Evolutionary conservation across 1,140 invertebrate species (phyloP), one percentile per base, ranked within the genome.

Genomic region (Lordiphosa stackelbergi): DNA sequence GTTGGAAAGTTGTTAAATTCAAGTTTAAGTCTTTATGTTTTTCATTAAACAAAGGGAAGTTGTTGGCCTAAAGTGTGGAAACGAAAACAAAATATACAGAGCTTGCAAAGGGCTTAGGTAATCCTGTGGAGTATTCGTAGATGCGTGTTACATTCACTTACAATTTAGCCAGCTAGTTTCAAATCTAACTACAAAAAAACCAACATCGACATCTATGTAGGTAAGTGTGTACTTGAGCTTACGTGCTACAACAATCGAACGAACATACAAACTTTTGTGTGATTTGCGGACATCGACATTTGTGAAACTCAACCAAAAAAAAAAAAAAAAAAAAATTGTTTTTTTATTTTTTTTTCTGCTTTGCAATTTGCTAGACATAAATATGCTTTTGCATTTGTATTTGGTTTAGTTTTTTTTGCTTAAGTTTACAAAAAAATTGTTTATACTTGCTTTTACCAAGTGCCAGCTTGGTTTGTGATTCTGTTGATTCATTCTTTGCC

Each of bases 1-100:
- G 38, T 72, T 66, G 63, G 59, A 72, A 73, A 68, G 63, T 46
- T 59, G 11, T 68, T 79, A 79, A 79, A 79, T 79, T 79, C 75
- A 79, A 79, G 75, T 79, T 66, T 81, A 71, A 79, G 75, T 79
- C 75, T 79, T 79, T 81, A 81, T 75, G 75, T 79, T 79, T 73
- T 79, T 79, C 77, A 69, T 81, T 60, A 59, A 79, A 74, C 45
- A 68, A 81, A 81, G 66, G 71, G 71, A 79, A 81, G 66, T 81
- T 68, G 62, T 11, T 35, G 10, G 31, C 5, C 16, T 6, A 19
- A 43, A 43, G 19, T 46, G 12, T 45, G 16, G n/a, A 16, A 16
- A 16, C 16, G 16, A 16, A 16, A 16, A 16, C 16, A 7, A 22
- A 28, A 16, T 5, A 8, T 9, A 10, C 8, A 41, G 37, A 42